phyloP scores from a whole-genome alignment of 2,888 invertebrate species.

The Achlya flavicornis region DNA sequence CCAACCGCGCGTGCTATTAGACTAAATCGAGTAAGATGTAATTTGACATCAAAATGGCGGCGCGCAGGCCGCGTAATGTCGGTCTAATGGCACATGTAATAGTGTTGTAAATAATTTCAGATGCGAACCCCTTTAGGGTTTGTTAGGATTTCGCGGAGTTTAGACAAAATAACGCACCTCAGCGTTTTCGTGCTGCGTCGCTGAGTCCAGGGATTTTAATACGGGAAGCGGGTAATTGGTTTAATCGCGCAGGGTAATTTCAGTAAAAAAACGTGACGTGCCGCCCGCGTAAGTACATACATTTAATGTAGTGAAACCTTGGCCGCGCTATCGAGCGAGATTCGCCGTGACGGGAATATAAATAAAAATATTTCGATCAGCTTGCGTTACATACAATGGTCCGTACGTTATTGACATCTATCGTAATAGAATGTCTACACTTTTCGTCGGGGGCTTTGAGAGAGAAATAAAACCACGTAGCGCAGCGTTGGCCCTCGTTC shows the following conservation, averaged over 20 bases:
- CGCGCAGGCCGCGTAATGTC: constrained; percentile 50
- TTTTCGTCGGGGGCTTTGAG: constrained; percentile 18
- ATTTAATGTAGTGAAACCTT: neutral
- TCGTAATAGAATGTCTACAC: constrained; percentile 23
- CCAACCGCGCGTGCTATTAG: constrained; percentile 57
- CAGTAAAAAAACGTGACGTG: neutral
- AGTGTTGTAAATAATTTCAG: constrained; percentile 59
- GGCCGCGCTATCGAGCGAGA: neutral
- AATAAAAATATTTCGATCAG: constrained; percentile 9
- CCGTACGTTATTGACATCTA: constrained; percentile 15
- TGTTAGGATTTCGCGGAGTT: constrained; percentile 19
- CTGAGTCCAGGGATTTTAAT: constrained; percentile 6
- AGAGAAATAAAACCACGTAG: constrained; percentile 10
- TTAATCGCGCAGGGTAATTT: neutral
- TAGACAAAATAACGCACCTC: neutral
- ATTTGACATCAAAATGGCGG: constrained; percentile 61
- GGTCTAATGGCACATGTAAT: constrained; percentile 65
- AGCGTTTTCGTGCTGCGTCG: constrained; percentile 1
- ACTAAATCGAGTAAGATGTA: constrained; percentile 62
- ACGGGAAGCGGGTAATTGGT: constrained; percentile 1
- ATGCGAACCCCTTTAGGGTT: constrained; percentile 25
- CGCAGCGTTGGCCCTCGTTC: constrained; percentile 11
- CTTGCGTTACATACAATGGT: constrained; percentile 7
- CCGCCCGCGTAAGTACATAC: neutral
- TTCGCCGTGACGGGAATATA: constrained; percentile 1